Base-by-base conservation (phyloP, 2,113 vertebrate species). In the Daubentonia madagascariensis region DNA sequence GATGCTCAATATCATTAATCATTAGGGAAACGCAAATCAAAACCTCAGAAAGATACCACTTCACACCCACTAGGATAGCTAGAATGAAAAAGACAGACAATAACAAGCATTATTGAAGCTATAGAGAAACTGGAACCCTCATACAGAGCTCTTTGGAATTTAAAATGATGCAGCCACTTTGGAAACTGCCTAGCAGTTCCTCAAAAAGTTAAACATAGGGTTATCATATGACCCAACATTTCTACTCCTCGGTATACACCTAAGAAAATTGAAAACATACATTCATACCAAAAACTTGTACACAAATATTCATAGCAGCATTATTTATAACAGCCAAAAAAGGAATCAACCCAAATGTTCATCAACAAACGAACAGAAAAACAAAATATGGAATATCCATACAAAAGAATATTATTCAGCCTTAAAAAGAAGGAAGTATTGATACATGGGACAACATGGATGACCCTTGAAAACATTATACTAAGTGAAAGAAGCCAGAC, bases 361-460 rank as follows among this genome's bases (percentile, higher is more conserved):
- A 72, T 52, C 37, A 84, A 59, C 13, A 40, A 87, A 61, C 35
- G 68, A 70, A 48, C 37, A 22, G 43, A n/a, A 35, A 32, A 57
- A 50, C 16, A 32, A 43, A 73, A 40, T 12, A 17, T 23, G 25
- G 37, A 9, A 14, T 43, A 40, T 54, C 3, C n/a, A 35, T n/a
- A 67, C 3, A 67, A 16, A 3, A 63, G n/a, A 78, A 35, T 59
- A 67, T 52, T 67, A 70, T 37, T 68, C 68, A 59, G 13, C 65
- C 50, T 91, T 80, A 48, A 79, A 85, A 81, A 94, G 45, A 61
- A 76, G 67, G n/a, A 57, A 32, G 25, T 9, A 12, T 30, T 20
- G 14, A 50, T 8, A 12, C 0, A 0, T 18, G 45, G 3, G 2
- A 30, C 13, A 50, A n/a, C 6, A 1, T 40, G 37, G 28, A 17